Conservation (phyloP, 2,113 vertebrate genomes). For the Ancistrus triradiatus region DNA sequence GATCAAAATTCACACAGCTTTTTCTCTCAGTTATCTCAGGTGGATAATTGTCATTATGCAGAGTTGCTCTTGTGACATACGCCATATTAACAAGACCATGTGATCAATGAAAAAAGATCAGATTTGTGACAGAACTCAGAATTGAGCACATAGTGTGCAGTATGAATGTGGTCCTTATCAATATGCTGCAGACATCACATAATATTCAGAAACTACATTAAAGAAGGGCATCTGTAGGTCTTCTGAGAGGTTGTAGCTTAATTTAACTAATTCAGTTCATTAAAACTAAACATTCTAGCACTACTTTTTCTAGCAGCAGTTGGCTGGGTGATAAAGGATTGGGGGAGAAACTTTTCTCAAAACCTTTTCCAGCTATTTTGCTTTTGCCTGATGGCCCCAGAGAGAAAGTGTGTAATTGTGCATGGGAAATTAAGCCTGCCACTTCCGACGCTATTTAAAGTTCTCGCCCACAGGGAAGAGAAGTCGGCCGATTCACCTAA, state of each 20-base stretch:
- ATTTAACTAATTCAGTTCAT: neutral
- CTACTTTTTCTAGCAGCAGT: neutral
- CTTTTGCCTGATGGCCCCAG: conserved; percentile 19
- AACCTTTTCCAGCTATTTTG: conserved; percentile 18
- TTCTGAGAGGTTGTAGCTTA: neutral
- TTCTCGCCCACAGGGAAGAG: conserved; percentile 33
- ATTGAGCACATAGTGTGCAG: no score
- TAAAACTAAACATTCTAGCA: neutral
- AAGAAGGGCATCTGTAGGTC: neutral
- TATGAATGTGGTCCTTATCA: neutral
- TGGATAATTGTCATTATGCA: no score
- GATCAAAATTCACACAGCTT: no score
- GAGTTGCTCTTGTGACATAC: no score
- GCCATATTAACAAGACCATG: no score
- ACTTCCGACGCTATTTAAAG: conserved; percentile 49
- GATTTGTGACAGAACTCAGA: no score
- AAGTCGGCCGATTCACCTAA: conserved; percentile 33
- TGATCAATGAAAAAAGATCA: no score
- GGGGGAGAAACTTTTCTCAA: conserved; percentile 26
- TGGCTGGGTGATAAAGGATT: no score
- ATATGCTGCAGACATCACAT: neutral
- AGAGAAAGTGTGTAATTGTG: conserved; percentile 43
- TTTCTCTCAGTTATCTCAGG: no score
- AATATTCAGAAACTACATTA: neutral
- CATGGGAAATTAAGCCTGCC: conserved; percentile 49